Conservation (phyloP, 37 sponge, comb jelly and placozoan species). For the Amphimedon queenslandica region DNA sequence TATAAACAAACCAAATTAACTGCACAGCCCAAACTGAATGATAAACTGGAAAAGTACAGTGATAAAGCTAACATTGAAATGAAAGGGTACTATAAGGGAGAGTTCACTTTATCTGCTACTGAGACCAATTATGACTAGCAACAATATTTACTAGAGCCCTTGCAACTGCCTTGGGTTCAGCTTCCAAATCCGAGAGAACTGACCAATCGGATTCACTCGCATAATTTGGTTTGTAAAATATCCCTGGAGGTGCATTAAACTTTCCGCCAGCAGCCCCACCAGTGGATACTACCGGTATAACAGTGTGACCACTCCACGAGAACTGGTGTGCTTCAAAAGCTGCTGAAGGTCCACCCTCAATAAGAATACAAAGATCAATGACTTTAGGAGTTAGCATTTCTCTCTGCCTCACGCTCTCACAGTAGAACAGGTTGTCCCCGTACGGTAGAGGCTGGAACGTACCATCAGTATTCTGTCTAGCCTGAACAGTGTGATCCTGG, state of each 20-base stretch:
- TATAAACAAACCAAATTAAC: too few relatives aligned
- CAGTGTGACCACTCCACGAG: slow-evolving; percentile 68
- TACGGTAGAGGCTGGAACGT: slow-evolving; percentile 64
- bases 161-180: slow-evolving; percentile 43
- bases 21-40: too few relatives aligned
- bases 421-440: slow-evolving; percentile 70
- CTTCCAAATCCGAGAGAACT: slow-evolving; percentile 33
- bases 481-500: slow-evolving; percentile 63
- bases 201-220: slow-evolving; percentile 69
- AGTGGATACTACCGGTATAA: slow-evolving; percentile 71
- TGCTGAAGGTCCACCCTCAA: slow-evolving; percentile 88
- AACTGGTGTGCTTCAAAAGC: slow-evolving; percentile 88
- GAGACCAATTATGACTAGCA: too few relatives aligned
- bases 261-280: slow-evolving; percentile 84
- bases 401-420: slow-evolving; percentile 68
- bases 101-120: too few relatives aligned
- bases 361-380: slow-evolving; percentile 51
- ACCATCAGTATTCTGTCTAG: slow-evolving; percentile 66
- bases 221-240: slow-evolving; percentile 45
- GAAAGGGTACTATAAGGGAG: too few relatives aligned
- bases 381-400: slow-evolving; percentile 57
- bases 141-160: slow-evolving; percentile 45
- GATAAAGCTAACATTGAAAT: too few relatives aligned
- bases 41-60: too few relatives aligned
- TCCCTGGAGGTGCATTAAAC: slow-evolving; percentile 50